Conservation (phyloP, 2,113 vertebrate genomes). For the Odocoileus virginianus region DNA sequence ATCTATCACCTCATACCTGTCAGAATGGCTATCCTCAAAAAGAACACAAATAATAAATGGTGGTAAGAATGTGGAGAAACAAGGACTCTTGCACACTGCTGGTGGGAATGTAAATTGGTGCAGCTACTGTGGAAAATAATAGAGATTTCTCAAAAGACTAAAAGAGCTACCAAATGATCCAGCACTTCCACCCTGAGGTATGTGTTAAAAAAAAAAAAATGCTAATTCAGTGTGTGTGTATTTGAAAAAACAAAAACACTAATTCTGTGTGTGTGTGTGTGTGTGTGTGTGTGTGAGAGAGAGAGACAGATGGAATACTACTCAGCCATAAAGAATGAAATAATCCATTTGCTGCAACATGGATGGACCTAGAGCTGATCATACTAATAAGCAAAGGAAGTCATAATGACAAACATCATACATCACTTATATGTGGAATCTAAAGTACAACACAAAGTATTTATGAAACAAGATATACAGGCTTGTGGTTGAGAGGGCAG, state of each 20-base stretch:
- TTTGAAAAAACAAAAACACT: neutral
- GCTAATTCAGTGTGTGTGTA: neutral
- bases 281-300: neutral
- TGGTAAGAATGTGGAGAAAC: neutral
- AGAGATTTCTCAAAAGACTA: neutral
- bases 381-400: neutral
- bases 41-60: neutral
- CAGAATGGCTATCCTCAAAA: neutral
- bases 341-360: neutral
- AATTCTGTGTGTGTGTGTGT: neutral
- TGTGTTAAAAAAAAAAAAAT: neutral
- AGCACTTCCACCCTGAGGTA: neutral
- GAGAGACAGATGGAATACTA: neutral
- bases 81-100: neutral
- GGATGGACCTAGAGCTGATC: neutral
- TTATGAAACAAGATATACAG: neutral
- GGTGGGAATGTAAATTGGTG: neutral
- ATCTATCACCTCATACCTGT: neutral
- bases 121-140: neutral
- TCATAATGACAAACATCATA: neutral
- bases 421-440: neutral
- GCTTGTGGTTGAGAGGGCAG: neutral
- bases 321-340: neutral
- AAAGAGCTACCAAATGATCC: neutral
- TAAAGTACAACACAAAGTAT: neutral